These are phyloP conservation scores for Tipula confusa DNA, from an alignment of 2,888 invertebrate species.

Conservation along the genomic window DNA sequence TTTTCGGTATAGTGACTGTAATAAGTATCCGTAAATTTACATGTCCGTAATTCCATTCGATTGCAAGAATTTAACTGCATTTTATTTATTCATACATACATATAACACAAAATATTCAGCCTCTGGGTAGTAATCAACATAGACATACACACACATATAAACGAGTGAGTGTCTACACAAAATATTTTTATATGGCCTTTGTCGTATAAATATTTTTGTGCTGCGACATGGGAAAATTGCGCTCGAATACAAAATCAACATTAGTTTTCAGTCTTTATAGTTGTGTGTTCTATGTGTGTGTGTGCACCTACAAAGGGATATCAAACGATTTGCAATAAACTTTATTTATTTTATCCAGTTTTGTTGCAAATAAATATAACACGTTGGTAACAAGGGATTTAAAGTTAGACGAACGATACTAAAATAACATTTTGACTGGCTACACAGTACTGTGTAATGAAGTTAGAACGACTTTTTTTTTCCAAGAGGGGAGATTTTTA, in stretches of 20 bases:
- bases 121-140: neutral
- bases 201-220: neutral
- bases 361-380: neutral
- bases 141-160: neutral
- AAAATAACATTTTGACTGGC: too few relatives aligned
- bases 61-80: neutral
- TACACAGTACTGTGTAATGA: too few relatives aligned
- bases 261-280: neutral
- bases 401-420: too few relatives aligned
- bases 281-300: neutral
- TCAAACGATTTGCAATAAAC: slow-evolving; percentile 12
- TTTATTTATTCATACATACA: neutral
- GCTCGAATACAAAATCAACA: neutral
- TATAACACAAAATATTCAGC: neutral
- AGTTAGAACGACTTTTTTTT: too few relatives aligned
- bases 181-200: neutral
- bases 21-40: neutral
- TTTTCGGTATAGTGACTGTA: neutral
- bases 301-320: neutral
- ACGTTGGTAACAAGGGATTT: neutral
- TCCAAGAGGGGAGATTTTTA: too few relatives aligned
- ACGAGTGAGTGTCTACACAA: neutral
- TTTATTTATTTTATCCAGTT: neutral
- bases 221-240: neutral
- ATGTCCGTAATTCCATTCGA: neutral